Evolutionary conservation across 2,797 vertebrate genomes (phyloP).

Genomic region (Zalophus californianus): DNA sequence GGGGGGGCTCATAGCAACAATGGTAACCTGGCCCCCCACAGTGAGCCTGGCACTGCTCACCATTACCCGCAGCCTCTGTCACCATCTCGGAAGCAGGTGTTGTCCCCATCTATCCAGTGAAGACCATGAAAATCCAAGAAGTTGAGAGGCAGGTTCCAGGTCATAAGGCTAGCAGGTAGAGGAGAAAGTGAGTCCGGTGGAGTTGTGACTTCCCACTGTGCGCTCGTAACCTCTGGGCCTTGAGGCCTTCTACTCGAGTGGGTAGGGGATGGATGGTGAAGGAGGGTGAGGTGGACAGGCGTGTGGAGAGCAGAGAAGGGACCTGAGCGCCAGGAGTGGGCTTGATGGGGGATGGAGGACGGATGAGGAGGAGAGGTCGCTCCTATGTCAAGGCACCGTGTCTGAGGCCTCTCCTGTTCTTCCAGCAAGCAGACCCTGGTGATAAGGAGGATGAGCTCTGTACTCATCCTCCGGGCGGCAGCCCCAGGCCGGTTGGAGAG

Average conservation of each 20-base stretch:
- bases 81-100: not conserved
- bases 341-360: accelerated
- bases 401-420: not conserved
- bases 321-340: not conserved
- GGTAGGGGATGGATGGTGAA: no score
- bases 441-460: not conserved
- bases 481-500: not conserved
- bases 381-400: not conserved
- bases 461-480: not conserved
- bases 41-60: not conserved
- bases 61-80: not conserved
- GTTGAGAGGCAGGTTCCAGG: not conserved
- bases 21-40: not conserved
- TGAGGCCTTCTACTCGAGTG: not conserved
- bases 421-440: not conserved
- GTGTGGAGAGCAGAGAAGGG: not conserved
- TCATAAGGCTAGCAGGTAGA: not conserved
- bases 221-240: not conserved
- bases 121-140: not conserved
- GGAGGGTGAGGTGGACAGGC: not conserved
- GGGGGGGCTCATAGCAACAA: accelerated
- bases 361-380: not conserved
- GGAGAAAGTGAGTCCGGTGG: accelerated
- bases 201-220: not conserved
- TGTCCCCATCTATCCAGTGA: not conserved